Evolutionary conservation across 2,888 invertebrate species (phyloP).

Genomic region (Adela reaumurella): DNA sequence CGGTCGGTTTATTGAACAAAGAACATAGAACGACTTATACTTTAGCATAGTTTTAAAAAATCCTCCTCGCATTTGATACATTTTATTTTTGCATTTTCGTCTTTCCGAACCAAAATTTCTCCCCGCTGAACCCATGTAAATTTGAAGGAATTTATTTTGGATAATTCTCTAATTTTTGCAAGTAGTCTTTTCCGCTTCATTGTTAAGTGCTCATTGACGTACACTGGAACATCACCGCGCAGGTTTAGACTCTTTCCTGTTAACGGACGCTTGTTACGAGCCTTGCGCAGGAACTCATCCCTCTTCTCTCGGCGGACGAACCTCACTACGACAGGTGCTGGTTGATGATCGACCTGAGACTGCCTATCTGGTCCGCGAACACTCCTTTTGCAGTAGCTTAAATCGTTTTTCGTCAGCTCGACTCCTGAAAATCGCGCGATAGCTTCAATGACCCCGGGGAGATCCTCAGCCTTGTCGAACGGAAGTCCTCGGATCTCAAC

Average conservation of each 20-base stretch:
- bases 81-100: background rate
- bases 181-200: background rate
- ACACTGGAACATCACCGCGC: background rate
- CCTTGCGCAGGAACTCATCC: background rate
- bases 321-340: background rate
- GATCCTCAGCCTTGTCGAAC: too few relatives aligned
- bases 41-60: background rate
- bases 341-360: background rate
- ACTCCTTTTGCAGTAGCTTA: background rate
- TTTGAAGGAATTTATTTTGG: background rate
- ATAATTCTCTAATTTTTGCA: background rate
- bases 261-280: background rate
- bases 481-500: background rate
- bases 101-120: background rate
- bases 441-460: background rate
- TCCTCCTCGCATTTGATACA: background rate
- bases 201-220: background rate
- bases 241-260: background rate
- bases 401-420: background rate
- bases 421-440: background rate
- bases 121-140: background rate
- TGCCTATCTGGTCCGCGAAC: background rate
- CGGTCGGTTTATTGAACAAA: background rate
- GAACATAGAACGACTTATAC: background rate
- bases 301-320: background rate